These are phyloP conservation scores for Esox lucius DNA, from an alignment of 2,797 vertebrate species.

Conservation along the genomic window DNA sequence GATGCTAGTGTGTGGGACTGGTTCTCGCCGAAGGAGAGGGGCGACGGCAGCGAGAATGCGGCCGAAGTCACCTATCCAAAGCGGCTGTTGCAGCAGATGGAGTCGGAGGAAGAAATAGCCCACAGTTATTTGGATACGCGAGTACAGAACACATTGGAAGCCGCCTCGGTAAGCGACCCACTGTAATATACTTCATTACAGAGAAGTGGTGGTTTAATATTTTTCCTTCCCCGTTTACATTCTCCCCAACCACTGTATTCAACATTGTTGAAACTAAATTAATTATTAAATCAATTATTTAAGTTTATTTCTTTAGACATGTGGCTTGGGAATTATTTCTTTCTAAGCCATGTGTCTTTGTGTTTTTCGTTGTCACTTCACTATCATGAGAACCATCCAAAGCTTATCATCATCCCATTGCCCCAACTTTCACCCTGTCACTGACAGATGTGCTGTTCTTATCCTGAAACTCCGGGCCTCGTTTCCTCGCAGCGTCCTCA, in stretches of 20 bases:
- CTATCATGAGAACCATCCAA: neutral
- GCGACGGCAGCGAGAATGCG: constrained; percentile 49
- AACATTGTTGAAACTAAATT: neutral
- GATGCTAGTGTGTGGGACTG: constrained; percentile 69
- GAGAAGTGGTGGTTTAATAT: neutral
- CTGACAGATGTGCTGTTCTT: neutral
- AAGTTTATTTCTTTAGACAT: too few relatives aligned
- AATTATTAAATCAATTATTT: neutral
- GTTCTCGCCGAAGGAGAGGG: constrained; percentile 57
- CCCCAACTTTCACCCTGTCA: neutral
- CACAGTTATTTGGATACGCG: constrained; percentile 84
- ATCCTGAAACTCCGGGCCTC: neutral
- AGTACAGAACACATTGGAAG: constrained; percentile 75
- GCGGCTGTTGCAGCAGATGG: constrained; percentile 79
- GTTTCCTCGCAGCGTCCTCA: neutral
- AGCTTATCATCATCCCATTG: neutral
- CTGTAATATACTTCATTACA: neutral
- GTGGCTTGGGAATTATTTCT: neutral
- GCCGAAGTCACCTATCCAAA: constrained; percentile 84
- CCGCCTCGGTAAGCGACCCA: constrained; percentile 60
- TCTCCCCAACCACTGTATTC: neutral
- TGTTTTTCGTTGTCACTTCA: neutral
- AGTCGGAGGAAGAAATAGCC: constrained; percentile 80
- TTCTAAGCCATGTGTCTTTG: neutral
- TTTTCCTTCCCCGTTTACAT: neutral